These are phyloP conservation scores for Nomada ruficornis DNA, from an alignment of 2,888 invertebrate species.

Conservation along the genomic window DNA sequence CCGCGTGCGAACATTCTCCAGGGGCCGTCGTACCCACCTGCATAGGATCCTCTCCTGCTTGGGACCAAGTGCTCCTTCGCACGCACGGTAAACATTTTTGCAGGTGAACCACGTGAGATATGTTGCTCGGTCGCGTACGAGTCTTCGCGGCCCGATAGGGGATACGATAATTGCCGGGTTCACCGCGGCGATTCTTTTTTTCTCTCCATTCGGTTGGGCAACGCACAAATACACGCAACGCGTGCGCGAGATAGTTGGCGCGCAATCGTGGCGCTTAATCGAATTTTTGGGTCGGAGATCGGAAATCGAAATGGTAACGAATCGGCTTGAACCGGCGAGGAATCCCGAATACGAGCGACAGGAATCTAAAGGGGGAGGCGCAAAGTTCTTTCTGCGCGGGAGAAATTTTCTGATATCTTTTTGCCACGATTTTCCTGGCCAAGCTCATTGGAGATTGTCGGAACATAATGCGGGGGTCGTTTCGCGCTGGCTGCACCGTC, in stretches of 20 bases:
- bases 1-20: slow-evolving; percentile 62
- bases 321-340: not conserved
- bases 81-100: slow-evolving; percentile 69
- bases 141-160: not conserved
- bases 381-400: too few species aligned
- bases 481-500: slow-evolving; percentile 42
- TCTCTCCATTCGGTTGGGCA: not conserved
- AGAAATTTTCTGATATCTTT: not conserved
- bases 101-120: slow-evolving; percentile 66
- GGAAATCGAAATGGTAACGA: not conserved
- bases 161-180: slow-evolving; percentile 26
- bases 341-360: too few species aligned
- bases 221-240: too few species aligned
- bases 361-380: too few species aligned
- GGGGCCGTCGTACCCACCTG: slow-evolving; percentile 73
- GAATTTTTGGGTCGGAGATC: too few species aligned
- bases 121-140: slow-evolving; percentile 39
- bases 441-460: not conserved
- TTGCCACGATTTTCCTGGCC: not conserved
- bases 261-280: not conserved
- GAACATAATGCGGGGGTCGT: slow-evolving; percentile 48
- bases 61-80: slow-evolving; percentile 64
- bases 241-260: not conserved
- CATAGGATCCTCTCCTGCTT: slow-evolving; percentile 54
- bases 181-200: slow-evolving; percentile 8